These are phyloP conservation scores for Turritopsis rubra DNA, from an alignment of 30 jellyfish, hydroid and myxozoan species.

Conservation along the genomic window DNA sequence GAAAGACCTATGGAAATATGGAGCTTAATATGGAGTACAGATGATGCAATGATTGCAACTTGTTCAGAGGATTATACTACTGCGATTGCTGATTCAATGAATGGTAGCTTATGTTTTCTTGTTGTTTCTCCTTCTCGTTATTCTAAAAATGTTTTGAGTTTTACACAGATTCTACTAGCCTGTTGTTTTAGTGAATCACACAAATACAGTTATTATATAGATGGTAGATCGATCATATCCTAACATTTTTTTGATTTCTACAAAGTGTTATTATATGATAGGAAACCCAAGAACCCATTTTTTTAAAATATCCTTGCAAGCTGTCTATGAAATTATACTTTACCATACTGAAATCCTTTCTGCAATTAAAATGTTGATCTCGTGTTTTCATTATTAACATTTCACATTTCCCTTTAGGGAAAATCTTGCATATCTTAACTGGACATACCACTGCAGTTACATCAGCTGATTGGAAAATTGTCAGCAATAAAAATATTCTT, in stretches of 20 bases:
- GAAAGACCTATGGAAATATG: slow-evolving; percentile 71
- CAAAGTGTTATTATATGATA: too few species aligned
- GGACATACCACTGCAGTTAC: slow-evolving; percentile 97
- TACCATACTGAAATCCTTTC: too few species aligned
- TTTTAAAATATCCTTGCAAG: too few species aligned
- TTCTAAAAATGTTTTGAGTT: background rate
- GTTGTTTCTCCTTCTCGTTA: background rate
- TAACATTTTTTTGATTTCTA: too few species aligned
- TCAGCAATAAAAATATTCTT: slow-evolving; percentile 28
- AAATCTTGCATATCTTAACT: slow-evolving; percentile 33
- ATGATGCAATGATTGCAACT: slow-evolving; percentile 55
- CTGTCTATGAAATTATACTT: too few species aligned
- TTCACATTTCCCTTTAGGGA: slow-evolving; percentile 32
- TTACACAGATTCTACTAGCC: too few species aligned
- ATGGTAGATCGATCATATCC: too few species aligned
- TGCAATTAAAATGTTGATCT: too few species aligned
- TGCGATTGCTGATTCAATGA: slow-evolving; percentile 6
- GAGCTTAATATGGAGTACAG: slow-evolving; percentile 81
- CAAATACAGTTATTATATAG: too few species aligned
- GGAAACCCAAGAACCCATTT: too few species aligned
- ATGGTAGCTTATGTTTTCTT: background rate
- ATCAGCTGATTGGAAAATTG: slow-evolving; percentile 73
- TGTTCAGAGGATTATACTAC: slow-evolving; percentile 85
- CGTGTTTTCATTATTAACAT: too few species aligned
- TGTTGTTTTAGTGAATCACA: too few species aligned